A percentile compares a stretch with the other conserved stretches of the same genome.
Evolutionary conservation across 2,888 invertebrate genomes (phyloP).

Genomic region (Stratiomys singularior): DNA sequence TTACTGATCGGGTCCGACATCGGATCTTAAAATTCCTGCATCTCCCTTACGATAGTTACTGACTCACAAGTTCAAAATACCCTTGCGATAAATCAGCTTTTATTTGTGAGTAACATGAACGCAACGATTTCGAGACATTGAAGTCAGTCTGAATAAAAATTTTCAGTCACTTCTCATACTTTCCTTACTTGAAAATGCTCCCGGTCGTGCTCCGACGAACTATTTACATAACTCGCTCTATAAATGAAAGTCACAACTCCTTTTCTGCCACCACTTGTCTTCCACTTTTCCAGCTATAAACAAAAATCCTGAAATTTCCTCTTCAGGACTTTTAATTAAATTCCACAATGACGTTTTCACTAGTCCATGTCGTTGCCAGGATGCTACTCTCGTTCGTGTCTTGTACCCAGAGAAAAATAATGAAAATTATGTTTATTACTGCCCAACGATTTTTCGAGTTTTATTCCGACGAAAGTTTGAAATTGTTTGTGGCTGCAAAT

Average conservation of each 20-base stretch:
- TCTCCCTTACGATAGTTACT: too few species aligned
- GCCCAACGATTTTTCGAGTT: not conserved
- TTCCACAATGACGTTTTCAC: not conserved
- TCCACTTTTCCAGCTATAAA: not conserved
- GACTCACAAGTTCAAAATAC: too few species aligned
- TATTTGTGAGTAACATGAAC: too few species aligned
- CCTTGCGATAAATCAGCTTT: too few species aligned
- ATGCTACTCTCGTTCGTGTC: not conserved
- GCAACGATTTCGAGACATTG: too few species aligned
- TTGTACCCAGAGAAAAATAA: not conserved
- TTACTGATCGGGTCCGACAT: too few species aligned
- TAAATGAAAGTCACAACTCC: slow-evolving; percentile 19
- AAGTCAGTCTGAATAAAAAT: too few species aligned
- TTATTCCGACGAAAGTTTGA: not conserved
- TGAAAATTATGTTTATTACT: slow-evolving; percentile 26
- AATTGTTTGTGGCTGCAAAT: slow-evolving; percentile 27
- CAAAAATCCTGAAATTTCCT: slow-evolving; percentile 13
- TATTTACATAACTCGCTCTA: not conserved
- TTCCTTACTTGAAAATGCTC: too few species aligned
- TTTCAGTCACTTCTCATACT: too few species aligned
- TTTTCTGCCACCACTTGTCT: slow-evolving; percentile 13
- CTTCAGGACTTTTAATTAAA: slow-evolving; percentile 33
- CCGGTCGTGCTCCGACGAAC: not conserved
- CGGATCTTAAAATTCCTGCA: too few species aligned
- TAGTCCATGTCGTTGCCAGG: not conserved